A percentile compares a stretch with the other conserved stretches of the same genome.
These are phyloP conservation scores for Scyliorhinus canicula DNA, from an alignment of 2,797 vertebrate species.

Conservation along the genomic window DNA sequence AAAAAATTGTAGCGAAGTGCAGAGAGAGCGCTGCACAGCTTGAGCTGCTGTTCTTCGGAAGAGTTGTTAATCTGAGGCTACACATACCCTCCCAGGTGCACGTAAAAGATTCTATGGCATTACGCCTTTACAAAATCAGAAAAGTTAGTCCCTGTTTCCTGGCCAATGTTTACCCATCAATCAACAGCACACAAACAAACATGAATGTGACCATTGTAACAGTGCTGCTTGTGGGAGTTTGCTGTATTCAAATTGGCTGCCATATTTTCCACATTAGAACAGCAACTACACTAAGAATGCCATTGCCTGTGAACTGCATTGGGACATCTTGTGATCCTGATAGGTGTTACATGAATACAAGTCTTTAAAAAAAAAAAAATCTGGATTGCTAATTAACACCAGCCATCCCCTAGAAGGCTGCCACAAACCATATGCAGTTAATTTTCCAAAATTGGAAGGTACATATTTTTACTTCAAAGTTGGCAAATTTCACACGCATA, in stretches of 20 bases:
- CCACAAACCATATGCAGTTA: not conserved
- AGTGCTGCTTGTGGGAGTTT: not conserved
- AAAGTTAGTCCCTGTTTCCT: not conserved
- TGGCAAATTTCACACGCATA: not conserved
- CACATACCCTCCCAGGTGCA: no score
- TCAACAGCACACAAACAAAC: not conserved
- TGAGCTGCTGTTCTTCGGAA: not conserved
- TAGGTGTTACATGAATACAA: not conserved
- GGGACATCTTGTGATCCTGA: not conserved
- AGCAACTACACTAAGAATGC: not conserved
- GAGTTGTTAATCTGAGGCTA: no score
- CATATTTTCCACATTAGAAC: not conserved
- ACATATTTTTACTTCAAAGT: not conserved
- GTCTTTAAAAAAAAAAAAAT: no score
- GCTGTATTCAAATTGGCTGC: not conserved
- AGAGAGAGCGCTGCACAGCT: not conserved
- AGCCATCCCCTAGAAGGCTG: not conserved
- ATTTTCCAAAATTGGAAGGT: not conserved
- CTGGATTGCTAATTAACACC: not conserved
- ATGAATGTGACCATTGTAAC: not conserved
- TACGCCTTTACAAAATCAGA: no score
- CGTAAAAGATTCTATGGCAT: no score
- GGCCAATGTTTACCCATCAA: not conserved
- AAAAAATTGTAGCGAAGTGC: not conserved
- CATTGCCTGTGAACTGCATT: not conserved